These are phyloP conservation scores for Agriopis leucophaearia DNA, from an alignment of 2,888 invertebrate genomes.

Conservation along the genomic window DNA sequence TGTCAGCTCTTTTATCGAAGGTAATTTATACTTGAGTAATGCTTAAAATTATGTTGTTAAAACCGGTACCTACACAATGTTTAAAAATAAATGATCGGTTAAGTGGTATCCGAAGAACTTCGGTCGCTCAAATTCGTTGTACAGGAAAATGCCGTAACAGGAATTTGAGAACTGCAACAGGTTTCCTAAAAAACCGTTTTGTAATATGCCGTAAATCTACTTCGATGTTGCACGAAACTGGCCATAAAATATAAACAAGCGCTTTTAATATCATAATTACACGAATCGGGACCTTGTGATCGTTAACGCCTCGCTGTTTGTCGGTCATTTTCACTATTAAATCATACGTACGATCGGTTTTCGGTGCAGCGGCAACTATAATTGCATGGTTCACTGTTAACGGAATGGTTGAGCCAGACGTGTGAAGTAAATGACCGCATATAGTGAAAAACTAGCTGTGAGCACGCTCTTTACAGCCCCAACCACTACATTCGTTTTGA, in stretches of 20 bases:
- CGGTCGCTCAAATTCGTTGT: slow-evolving; percentile 20
- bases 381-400: slow-evolving; percentile 68
- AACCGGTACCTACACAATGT: slow-evolving; percentile 11
- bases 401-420: slow-evolving; percentile 57
- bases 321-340: slow-evolving; percentile 74
- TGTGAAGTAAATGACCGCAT: slow-evolving; percentile 38
- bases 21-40: not conserved
- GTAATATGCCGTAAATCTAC: slow-evolving; percentile 63
- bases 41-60: not conserved
- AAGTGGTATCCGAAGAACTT: slow-evolving; percentile 18
- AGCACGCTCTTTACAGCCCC: too few relatives aligned
- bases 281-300: slow-evolving; percentile 61
- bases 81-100: slow-evolving; percentile 16
- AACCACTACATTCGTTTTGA: too few relatives aligned
- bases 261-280: slow-evolving; percentile 72
- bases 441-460: slow-evolving; percentile 32
- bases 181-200: slow-evolving; percentile 63
- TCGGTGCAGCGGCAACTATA: slow-evolving; percentile 61
- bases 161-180: slow-evolving; percentile 43
- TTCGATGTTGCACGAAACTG: slow-evolving; percentile 54
- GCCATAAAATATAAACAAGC: slow-evolving; percentile 66
- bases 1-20: too few relatives aligned
- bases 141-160: slow-evolving; percentile 35
- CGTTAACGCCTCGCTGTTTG: slow-evolving; percentile 64
- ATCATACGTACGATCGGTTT: slow-evolving; percentile 64